Conservation (phyloP, 2,888 invertebrate genomes). For the Acrobasis suavella region DNA sequence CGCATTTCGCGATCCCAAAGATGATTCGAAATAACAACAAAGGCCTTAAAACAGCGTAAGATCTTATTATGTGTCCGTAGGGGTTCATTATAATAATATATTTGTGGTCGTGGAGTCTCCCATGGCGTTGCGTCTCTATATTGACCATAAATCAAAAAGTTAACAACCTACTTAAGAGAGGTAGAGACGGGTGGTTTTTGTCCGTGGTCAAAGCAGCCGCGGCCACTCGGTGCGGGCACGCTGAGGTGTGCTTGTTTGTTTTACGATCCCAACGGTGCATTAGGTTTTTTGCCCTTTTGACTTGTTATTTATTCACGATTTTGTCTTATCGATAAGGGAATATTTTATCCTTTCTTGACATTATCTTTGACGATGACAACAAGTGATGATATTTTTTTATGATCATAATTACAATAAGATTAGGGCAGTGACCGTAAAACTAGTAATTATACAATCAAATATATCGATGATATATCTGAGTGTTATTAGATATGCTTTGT, state of each 20-base stretch:
- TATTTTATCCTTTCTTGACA: slow-evolving; percentile 43
- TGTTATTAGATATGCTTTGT: not conserved
- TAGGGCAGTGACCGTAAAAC: not conserved
- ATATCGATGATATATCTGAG: not conserved
- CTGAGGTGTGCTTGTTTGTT: slow-evolving; percentile 74
- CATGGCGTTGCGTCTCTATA: slow-evolving; percentile 82
- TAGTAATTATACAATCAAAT: not conserved
- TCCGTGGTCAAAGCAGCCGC: slow-evolving; percentile 76
- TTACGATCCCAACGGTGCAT: slow-evolving; percentile 79
- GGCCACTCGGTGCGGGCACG: slow-evolving; percentile 60
- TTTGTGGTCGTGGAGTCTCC: slow-evolving; percentile 75
- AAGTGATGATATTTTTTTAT: not conserved
- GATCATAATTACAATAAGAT: not conserved
- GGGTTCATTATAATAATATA: slow-evolving; percentile 78
- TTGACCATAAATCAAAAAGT: slow-evolving; percentile 82
- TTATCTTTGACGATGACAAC: slow-evolving; percentile 30
- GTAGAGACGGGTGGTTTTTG: slow-evolving; percentile 74
- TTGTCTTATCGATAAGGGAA: slow-evolving; percentile 65
- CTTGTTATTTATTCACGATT: slow-evolving; percentile 73
- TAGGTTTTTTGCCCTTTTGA: slow-evolving; percentile 71
- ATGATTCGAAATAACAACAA: slow-evolving; percentile 52
- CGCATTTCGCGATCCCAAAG: slow-evolving; percentile 43
- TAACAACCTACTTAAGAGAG: slow-evolving; percentile 83
- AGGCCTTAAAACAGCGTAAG: slow-evolving; percentile 61
- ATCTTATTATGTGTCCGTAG: slow-evolving; percentile 71